Base-by-base conservation (phyloP, 1,140 invertebrate genomes). In the Trinorchestia longiramus region DNA sequence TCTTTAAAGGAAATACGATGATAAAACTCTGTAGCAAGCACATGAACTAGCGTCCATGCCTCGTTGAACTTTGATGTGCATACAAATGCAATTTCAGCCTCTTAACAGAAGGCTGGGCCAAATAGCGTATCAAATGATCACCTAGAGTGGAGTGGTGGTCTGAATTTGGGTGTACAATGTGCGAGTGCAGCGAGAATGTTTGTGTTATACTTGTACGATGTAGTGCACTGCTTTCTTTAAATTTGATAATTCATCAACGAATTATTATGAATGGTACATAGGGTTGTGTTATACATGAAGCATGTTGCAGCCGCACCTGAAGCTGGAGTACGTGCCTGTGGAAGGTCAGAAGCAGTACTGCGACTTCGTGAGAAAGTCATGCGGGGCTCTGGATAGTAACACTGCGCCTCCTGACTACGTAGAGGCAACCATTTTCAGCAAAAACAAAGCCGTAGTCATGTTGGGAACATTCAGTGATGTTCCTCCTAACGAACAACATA, bases 401-500 rank as follows among this genome's bases (percentile, higher is more conserved):
- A 96, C 97, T 43, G 87, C 97, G 47, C 96, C 97, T 17, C 97
- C 97, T 77, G 98, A 98, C 96, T 98, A 97, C 97, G 96, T 98
- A 0, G 98, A 98, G 97, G 98, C 97, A 11, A 98, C 98, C 0
- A 97, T 98, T 87, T 98, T 97, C 96, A 97, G 96, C 96, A 97
- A 97, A 95, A 97, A 98, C n/a, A 97, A 97, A 96, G 98, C 97
- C 45, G 98, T 98, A 15, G 97, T 98, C 45, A 98, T 98, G 97
- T 97, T 97, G 87, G 98, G 97, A 57, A 97, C 97, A 62, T 98
- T 97, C 97, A 97, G 97, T 36, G 97, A 98, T 97, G 97, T 97
- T 91, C 97, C 97, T 95, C 96, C 95, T 94, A 96, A 87, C 62
- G 95, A 96, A 94, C 97, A 97, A 88, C 95, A 97, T 95, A 97